Percentiles rank a stretch among this genome's conserved stretches.
Evolutionary conservation across 2,797 vertebrate species (phyloP).

Genomic region (Myotis daubentonii): DNA sequence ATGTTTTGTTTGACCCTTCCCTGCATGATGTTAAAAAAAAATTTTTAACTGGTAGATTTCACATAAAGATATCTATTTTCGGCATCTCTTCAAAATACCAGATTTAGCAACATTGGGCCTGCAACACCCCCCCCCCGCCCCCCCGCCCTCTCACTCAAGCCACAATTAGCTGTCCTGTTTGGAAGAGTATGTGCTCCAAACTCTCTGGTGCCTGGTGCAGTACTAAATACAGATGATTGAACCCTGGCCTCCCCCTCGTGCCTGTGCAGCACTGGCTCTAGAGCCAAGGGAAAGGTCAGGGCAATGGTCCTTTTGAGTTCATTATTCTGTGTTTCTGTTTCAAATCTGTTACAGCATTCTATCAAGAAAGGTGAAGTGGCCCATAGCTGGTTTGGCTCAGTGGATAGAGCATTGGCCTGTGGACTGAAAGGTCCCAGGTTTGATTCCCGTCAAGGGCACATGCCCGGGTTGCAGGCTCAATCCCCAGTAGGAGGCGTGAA

Average conservation of each 20-base stretch:
- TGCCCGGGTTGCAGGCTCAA: too few species aligned
- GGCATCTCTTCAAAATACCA: conserved; percentile 24
- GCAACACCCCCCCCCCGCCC: background rate
- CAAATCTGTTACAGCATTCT: background rate
- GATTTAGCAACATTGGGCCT: background rate
- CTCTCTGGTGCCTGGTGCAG: background rate
- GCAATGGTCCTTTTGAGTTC: background rate
- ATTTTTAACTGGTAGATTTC: background rate
- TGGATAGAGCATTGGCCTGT: too few species aligned
- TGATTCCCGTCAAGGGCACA: too few species aligned
- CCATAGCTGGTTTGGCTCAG: too few species aligned
- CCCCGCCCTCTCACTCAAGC: background rate
- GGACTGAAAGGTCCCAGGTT: too few species aligned
- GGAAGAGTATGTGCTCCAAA: background rate
- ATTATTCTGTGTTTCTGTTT: background rate
- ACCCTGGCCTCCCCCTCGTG: background rate
- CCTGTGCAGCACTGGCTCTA: background rate
- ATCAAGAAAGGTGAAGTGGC: conserved; percentile 21
- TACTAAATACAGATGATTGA: background rate
- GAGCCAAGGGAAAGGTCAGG: background rate
- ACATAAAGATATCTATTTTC: conserved; percentile 28
- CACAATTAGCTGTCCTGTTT: background rate
- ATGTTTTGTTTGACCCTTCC: background rate
- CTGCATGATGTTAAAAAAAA: background rate
- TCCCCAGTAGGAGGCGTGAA: too few species aligned